Evolutionary conservation across 2,888 invertebrate genomes (phyloP).

Genomic region (Podabrus alpinus): DNA sequence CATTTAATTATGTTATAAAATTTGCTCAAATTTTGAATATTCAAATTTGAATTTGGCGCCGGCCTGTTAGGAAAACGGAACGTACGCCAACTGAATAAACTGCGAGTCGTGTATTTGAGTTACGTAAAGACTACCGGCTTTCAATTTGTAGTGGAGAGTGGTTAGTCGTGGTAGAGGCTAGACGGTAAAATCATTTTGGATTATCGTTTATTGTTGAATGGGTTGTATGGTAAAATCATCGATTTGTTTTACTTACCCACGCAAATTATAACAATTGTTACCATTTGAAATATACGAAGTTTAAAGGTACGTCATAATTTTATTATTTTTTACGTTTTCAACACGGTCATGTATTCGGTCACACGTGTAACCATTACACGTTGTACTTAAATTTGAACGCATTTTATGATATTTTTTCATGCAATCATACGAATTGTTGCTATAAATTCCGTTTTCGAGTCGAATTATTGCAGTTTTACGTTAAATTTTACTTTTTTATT

Average conservation of each 20-base stretch:
- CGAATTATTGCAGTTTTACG: neutral
- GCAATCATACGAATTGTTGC: neutral
- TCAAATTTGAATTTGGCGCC: slow-evolving; percentile 15
- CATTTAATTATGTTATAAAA: neutral
- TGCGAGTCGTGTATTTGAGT: slow-evolving; percentile 33
- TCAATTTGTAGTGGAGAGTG: slow-evolving; percentile 21
- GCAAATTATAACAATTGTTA: slow-evolving; percentile 36
- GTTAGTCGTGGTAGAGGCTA: slow-evolving; percentile 21
- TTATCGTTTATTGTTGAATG: slow-evolving; percentile 29
- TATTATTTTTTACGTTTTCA: slow-evolving; percentile 24
- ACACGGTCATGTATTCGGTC: slow-evolving; percentile 28
- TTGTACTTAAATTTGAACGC: neutral
- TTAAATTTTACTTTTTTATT: neutral
- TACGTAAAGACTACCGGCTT: slow-evolving; percentile 35
- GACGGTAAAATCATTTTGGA: slow-evolving; percentile 24
- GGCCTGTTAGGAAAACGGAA: slow-evolving; percentile 27
- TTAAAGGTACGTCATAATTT: slow-evolving; percentile 33
- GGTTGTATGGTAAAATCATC: slow-evolving; percentile 30
- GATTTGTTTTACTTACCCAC: slow-evolving; percentile 28
- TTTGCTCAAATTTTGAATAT: neutral
- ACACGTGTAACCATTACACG: slow-evolving; percentile 31
- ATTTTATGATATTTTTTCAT: neutral
- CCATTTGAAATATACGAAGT: slow-evolving; percentile 36
- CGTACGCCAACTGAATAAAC: slow-evolving; percentile 32
- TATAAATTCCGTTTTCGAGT: neutral